Percentiles rank a stretch among this genome's conserved stretches.
Evolutionary conservation across 2,797 vertebrate species (phyloP).

Genomic region (Enteromius thamalakanensis): DNA sequence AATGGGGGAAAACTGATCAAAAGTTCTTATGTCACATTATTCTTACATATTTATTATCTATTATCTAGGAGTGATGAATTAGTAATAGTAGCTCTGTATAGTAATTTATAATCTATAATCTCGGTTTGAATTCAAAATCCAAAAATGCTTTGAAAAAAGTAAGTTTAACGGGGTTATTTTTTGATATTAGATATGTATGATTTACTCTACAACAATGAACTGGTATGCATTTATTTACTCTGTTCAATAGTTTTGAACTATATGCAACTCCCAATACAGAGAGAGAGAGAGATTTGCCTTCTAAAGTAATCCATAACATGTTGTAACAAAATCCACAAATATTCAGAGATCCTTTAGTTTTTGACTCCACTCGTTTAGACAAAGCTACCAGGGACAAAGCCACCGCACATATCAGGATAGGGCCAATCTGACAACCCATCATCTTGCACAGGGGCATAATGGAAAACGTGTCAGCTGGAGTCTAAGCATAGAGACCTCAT

Average conservation of each 20-base stretch:
- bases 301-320: neutral
- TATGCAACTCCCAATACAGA: neutral
- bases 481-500: slow-evolving; percentile 24
- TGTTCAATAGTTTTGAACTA: neutral
- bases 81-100: neutral
- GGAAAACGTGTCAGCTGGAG: slow-evolving; percentile 26
- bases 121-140: neutral
- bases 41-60: neutral
- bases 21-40: neutral
- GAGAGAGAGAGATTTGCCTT: neutral
- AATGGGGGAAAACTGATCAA: neutral
- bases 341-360: slow-evolving; percentile 12
- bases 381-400: slow-evolving; percentile 36
- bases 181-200: neutral
- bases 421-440: slow-evolving; percentile 44
- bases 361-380: slow-evolving; percentile 30
- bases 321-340: slow-evolving; percentile 18
- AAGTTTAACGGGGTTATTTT: neutral
- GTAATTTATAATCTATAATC: neutral
- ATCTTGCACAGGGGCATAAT: slow-evolving; percentile 39
- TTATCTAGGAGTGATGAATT: neutral
- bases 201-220: neutral
- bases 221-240: slow-evolving; percentile 1
- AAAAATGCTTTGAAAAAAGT: neutral
- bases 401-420: slow-evolving; percentile 26